Base-by-base conservation (phyloP, 2,113 vertebrate genomes). In the Pleuronectes platessa region DNA sequence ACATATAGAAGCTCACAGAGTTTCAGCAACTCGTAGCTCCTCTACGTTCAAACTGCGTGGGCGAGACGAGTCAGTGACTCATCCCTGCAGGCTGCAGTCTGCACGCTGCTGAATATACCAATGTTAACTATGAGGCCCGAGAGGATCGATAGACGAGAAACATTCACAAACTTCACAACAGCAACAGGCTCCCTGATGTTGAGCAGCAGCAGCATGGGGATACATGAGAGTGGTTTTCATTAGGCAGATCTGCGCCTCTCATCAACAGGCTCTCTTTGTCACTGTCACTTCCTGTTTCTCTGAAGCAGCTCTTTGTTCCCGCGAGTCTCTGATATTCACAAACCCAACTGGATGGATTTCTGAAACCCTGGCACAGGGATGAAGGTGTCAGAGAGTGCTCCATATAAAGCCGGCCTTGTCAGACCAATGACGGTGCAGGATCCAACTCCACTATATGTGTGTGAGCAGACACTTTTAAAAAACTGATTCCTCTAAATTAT, bases 181-280 rank as follows among this genome's bases (percentile, higher is more conserved):
- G 15, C 21, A 55, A 12, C 20, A 51, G 20, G 71, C 74, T 76
- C 27, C 67, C 70, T 86, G 23, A 65, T 72, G 61, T 88, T 79
- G 81, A 68, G 78, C 62, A 49, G 15, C 45, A 53, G 56, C 68
- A 47, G 26, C 68, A 64, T 37, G 64, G 75, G 27, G 37, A 76
- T 68, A 40, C 60, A 31, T 31, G 70, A 31, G 71, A 74, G 69
- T 61, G 81, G 60, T 80, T 88, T 79, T 85, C 85, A 87, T 90
- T 79, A 78, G 79, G 69, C 79, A 73, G 77, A 82, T 88, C 82
- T 83, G 84, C 65, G 77, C 60, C 79, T 81, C 74, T 83, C 84
- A 91, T 88, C 89, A 86, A 90, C 82, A 91, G 84, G 81, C 89
- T 81, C 79, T 88, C 88, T 91, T 90, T 89, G 86, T 88, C 75